These are phyloP conservation scores for Drosophila tanythrix DNA, from an alignment of 2,888 invertebrate genomes.

Conservation along the genomic window DNA sequence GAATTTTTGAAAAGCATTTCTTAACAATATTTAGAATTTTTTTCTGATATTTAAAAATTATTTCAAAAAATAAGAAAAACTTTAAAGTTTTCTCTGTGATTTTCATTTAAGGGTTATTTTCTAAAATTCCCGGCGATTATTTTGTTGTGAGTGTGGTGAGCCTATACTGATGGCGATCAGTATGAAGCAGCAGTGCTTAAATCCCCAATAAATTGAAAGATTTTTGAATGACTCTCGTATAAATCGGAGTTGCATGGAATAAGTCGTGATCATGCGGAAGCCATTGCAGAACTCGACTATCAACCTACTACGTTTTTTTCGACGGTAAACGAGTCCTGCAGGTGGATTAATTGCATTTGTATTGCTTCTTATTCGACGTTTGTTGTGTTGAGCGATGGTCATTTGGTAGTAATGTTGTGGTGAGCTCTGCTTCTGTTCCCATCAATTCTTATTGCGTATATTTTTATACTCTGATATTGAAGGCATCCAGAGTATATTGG, in stretches of 20 bases:
- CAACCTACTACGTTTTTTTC: neutral
- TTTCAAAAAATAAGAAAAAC: neutral
- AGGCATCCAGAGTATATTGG: neutral
- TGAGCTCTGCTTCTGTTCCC: constrained; percentile 31
- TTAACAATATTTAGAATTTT: neutral
- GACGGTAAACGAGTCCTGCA: constrained; percentile 8
- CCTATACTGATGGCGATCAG: constrained; percentile 1
- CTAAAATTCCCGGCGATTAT: neutral
- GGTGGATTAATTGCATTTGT: constrained; percentile 67
- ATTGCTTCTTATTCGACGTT: constrained; percentile 49
- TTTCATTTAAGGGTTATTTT: neutral
- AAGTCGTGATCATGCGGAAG: constrained; percentile 1
- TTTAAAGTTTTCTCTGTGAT: neutral
- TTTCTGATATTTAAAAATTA: neutral
- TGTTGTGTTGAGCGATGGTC: constrained; percentile 15
- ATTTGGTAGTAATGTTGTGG: constrained; percentile 47
- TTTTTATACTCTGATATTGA: neutral
- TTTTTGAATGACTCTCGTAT: neutral
- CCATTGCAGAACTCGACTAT: neutral
- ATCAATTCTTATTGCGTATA: constrained; percentile 24
- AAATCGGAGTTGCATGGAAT: neutral
- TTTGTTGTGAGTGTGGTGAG: no score
- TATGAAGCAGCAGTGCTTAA: neutral
- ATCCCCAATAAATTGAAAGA: neutral
- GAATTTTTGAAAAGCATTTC: neutral